These are phyloP conservation scores for Limanda limanda DNA, from an alignment of 2,113 vertebrate genomes.

Conservation along the genomic window DNA sequence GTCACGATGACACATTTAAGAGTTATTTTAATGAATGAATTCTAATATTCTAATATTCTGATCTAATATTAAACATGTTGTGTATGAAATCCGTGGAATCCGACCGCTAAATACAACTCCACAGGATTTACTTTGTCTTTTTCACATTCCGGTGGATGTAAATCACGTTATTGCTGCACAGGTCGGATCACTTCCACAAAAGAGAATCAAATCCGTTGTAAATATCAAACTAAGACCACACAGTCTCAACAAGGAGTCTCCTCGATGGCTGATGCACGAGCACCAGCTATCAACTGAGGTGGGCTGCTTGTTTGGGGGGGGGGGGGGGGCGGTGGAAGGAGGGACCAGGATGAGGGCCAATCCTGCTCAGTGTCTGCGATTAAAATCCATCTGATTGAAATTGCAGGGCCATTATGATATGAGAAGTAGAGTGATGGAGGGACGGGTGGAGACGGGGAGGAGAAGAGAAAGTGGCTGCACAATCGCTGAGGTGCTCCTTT, in stretches of 20 bases:
- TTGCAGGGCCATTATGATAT: slow-evolving; percentile 93
- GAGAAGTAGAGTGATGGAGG: slow-evolving; percentile 59
- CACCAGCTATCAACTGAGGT: slow-evolving; percentile 55
- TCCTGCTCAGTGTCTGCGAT: slow-evolving; percentile 95
- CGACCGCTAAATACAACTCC: too few species aligned
- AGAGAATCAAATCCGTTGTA: slow-evolving; percentile 58
- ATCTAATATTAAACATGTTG: too few species aligned
- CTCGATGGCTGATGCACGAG: slow-evolving; percentile 57
- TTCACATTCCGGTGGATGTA: slow-evolving; percentile 18
- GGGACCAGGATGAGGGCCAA: slow-evolving; percentile 82
- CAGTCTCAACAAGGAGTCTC: slow-evolving; percentile 57
- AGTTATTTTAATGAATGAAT: too few species aligned
- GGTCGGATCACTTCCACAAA: slow-evolving; percentile 20
- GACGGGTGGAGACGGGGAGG: slow-evolving; percentile 63
- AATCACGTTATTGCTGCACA: slow-evolving; percentile 31
- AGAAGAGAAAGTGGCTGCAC: slow-evolving; percentile 90
- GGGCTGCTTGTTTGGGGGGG: slow-evolving; percentile 49
- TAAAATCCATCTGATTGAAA: slow-evolving; percentile 99
- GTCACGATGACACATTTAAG: too few species aligned
- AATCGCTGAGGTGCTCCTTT: slow-evolving; percentile 93
- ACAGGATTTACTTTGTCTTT: background rate
- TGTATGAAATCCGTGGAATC: too few species aligned
- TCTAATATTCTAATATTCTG: too few species aligned
- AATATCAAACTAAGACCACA: slow-evolving; percentile 62
- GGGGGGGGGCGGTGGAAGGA: slow-evolving; percentile 38